Conservation (phyloP, 1,140 invertebrate genomes). For the Aplysia californica region DNA sequence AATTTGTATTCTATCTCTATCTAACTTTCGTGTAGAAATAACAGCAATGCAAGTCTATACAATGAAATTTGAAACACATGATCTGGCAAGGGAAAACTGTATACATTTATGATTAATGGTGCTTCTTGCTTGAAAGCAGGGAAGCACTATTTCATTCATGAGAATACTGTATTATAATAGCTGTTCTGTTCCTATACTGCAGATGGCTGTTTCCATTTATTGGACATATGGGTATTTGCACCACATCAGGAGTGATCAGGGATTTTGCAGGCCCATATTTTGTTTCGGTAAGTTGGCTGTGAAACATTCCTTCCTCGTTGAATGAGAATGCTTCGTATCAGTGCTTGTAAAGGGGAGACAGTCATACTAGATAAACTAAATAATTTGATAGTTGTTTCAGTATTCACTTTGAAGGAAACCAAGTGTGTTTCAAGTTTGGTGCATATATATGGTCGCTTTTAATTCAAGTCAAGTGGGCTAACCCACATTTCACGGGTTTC, state of each 20-base stretch:
- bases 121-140: not conserved
- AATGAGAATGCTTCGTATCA: too few species aligned
- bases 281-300: slow-evolving; percentile 81
- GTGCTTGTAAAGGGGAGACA: too few species aligned
- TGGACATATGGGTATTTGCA: slow-evolving; percentile 98
- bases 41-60: not conserved
- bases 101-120: not conserved
- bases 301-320: too few species aligned
- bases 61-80: too few species aligned
- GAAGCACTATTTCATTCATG: not conserved
- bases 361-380: too few species aligned
- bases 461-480: too few species aligned
- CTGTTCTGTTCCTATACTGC: slow-evolving; percentile 49
- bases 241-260: slow-evolving; percentile 90
- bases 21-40: not conserved
- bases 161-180: too few species aligned
- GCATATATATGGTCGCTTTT: too few species aligned
- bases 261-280: slow-evolving; percentile 98
- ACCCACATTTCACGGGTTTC: too few species aligned
- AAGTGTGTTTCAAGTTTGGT: too few species aligned
- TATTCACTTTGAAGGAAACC: too few species aligned
- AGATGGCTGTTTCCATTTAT: slow-evolving; percentile 97
- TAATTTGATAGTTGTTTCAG: too few species aligned
- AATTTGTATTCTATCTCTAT: slow-evolving; percentile 14
- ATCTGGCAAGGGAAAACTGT: not conserved